A percentile compares a stretch with the other conserved stretches of the same genome.
Evolutionary conservation across 2,797 vertebrate genomes (phyloP).

Genomic region (Sebastes cheni): DNA sequence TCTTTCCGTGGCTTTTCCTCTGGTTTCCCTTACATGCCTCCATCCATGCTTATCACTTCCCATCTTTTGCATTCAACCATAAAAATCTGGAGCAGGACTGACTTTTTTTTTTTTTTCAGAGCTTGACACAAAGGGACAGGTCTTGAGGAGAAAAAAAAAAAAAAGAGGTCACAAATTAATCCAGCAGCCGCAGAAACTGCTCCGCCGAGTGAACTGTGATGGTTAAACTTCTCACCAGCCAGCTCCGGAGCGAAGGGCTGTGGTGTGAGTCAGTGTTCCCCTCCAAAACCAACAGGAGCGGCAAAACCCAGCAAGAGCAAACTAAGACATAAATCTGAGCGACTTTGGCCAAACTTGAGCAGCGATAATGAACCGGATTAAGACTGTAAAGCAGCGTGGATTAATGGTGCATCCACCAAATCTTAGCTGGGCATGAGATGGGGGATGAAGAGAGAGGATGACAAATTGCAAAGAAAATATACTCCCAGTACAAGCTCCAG

Average conservation of each 20-base stretch:
- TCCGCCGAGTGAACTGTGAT: constrained; percentile 20
- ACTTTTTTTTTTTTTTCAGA: constrained; percentile 18
- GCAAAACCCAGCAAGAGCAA: constrained; percentile 26
- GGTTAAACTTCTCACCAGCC: constrained; percentile 30
- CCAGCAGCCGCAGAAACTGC: constrained; percentile 13
- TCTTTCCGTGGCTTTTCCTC: constrained; percentile 14
- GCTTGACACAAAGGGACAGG: constrained; percentile 16
- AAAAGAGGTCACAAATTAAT: constrained; percentile 6
- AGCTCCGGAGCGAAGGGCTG: constrained; percentile 18
- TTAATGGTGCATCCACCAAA: constrained; percentile 56
- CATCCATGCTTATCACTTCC: constrained; percentile 44
- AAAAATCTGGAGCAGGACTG: constrained; percentile 17
- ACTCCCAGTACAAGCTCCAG: background rate
- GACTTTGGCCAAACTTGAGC: constrained; percentile 40
- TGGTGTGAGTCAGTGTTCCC: constrained; percentile 57
- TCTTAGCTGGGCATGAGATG: constrained; percentile 33
- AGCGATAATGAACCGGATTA: constrained; percentile 61
- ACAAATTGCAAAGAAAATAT: constrained; percentile 36
- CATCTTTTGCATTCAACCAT: constrained; percentile 30
- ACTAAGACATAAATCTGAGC: constrained; percentile 52
- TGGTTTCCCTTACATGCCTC: constrained; percentile 36
- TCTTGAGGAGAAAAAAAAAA: background rate
- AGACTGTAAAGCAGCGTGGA: constrained; percentile 49
- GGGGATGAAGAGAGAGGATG: constrained; percentile 31
- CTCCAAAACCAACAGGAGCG: constrained; percentile 55